phyloP scores from a whole-genome alignment of 2,888 invertebrate genomes.

The Automeris io region DNA sequence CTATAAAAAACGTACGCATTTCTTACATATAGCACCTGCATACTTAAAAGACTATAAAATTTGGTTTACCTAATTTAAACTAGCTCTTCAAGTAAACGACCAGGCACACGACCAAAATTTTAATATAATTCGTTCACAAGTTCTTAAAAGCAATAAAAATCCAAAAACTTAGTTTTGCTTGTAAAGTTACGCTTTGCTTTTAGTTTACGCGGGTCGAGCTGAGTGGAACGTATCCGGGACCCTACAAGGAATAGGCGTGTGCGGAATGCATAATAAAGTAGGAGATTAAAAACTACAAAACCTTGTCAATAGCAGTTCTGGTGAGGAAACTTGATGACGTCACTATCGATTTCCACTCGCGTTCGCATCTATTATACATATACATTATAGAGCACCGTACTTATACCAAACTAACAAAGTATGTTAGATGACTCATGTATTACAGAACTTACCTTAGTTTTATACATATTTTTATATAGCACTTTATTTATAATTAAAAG shows the following conservation, averaged over 20 bases:
- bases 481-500: too few relatives aligned
- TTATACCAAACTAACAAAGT: too few relatives aligned
- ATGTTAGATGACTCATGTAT: background rate
- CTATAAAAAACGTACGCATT: too few relatives aligned
- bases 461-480: too few relatives aligned
- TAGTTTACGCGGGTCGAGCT: conserved; percentile 48
- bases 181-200: conserved; percentile 64
- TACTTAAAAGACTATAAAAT: too few relatives aligned
- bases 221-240: conserved; percentile 55
- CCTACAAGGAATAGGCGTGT: conserved; percentile 74
- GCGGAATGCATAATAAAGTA: conserved; percentile 71
- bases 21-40: too few relatives aligned
- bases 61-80: conserved; percentile 10
- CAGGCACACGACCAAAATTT: conserved; percentile 44
- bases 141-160: conserved; percentile 74
- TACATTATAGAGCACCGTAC: too few relatives aligned
- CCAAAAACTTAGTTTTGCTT: conserved; percentile 63
- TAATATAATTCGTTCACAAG: conserved; percentile 69
- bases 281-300: conserved; percentile 74
- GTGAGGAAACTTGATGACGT: conserved; percentile 23
- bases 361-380: background rate
- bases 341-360: conserved; percentile 10
- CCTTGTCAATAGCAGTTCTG: conserved; percentile 61
- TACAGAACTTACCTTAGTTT: background rate
- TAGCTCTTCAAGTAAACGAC: conserved; percentile 21